Base-by-base conservation (phyloP, 2,797 vertebrate genomes). In the Helarctos malayanus region DNA sequence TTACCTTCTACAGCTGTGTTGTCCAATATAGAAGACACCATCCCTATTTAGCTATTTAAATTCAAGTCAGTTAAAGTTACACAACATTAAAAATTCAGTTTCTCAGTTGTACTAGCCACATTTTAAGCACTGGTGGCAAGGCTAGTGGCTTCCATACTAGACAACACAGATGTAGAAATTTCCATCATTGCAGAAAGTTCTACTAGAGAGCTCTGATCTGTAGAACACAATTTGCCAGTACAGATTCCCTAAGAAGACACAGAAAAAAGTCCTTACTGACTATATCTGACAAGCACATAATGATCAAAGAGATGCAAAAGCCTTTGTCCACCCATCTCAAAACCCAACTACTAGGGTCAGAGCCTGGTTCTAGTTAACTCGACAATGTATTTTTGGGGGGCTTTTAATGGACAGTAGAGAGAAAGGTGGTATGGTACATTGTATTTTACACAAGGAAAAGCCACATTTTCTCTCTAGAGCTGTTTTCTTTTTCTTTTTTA, bases 31-130 rank as follows among this genome's bases (percentile, higher is more conserved):
- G 47, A 35, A 73, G 14, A 2, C 16, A n/a, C n/a, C 32, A 38
- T 19, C 1, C 2, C 76, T 19, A n/a, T 38, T 45, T 7, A 52
- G 35, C 23, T 89, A 35, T 63, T 93, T 87, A 57, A 59, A 95
- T n/a, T 59, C 94, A 89, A 76, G 86, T 84, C 41, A 79, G 25
- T 68, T 59, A 80, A 75, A 91, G 2, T 78, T 91, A 75, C n/a
- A 14, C 52, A n/a, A 45, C 80, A 80, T 21, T 59, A 91, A 76
- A 38, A 61, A 69, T n/a, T 63, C 16, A 89, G 29, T 57, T 75
- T 81, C 41, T 76, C 15, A 4, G 47, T 81, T 85, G 1, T 11
- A 38, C 19, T 89, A 88, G n/a, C 14, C 14, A 65, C 0, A 2
- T 88, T 69, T 85, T 94, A 83, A 81, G 12, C 45, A 7, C 21